Evolutionary conservation across 92 coral and sea anemone species (phyloP), one percentile per base, ranked within the genome.

Genomic region (Porites rus): DNA sequence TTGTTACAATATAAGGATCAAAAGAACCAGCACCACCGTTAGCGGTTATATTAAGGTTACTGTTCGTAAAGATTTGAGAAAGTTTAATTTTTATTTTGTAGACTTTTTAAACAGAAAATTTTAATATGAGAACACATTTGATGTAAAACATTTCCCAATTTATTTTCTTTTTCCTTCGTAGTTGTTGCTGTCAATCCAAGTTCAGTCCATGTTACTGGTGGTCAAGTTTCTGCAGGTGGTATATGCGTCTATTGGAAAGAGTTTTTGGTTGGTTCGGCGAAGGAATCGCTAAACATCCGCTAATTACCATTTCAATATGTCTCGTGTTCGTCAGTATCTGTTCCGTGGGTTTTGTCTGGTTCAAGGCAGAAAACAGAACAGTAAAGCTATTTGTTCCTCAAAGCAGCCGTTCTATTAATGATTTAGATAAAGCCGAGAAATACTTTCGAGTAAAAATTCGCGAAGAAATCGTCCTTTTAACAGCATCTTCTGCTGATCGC

Each of bases 311-410:
- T n/a, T 19, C 83, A 20, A 53, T 90, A 8, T 86, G 92, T 43
- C 14, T 82, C 21, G 64, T 81, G 18, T 85, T 81, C 22, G 94
- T 94, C 63, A 96, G 93, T 6, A 21, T 88, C 51, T 94, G 94
- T 64, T 82, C 98, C 21, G 84, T 95, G 68, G 98, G 99, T 14
- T 91, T 96, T 28, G 89, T 77, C 3, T 94, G 98, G 94, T 70
- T 93, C 71, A 72, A 83, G 56, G n/a, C 87, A 46, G 98, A 95
- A 86, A 96, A 88, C 84, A 91, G 97, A 83, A 93, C 95, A 3
- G 94, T 86, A 38, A 95, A 95, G 61, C 84, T 96, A 10, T 96
- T 95, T 76, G 89, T 96, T 4, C 99, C 99, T 1, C 96, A 96
- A 80, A 74, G 82, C 58, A 96, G 99, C 86, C 85, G 90, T 67